Base-by-base conservation (phyloP, 2,888 invertebrate genomes). In the Ectemnius cavifrons region DNA sequence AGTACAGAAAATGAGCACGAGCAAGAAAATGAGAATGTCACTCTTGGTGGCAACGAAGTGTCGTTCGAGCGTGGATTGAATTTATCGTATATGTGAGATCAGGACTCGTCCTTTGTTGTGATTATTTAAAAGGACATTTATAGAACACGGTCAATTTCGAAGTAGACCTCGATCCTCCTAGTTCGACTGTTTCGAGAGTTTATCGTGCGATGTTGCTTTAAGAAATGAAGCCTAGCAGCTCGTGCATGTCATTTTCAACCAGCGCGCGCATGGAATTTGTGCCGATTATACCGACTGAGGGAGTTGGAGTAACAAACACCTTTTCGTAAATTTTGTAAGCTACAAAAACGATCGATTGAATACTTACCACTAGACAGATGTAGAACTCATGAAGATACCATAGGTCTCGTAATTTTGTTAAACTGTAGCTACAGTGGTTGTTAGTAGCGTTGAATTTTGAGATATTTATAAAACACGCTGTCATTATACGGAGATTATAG, bases 1-100 rank as follows among this genome's bases (percentile, higher is more conserved):
- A 89, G 75, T 85, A 89, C 75, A 82, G 90, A 80, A 83, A 91
- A 79, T 85, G 90, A 60, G 76, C 37, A 4, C 11, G 37, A 11
- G 11, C 5, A 37, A 82, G 90, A 80, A 83, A 91, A 79, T 85
- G 90, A 61, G 76, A 92, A 86, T 82, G 81, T 89, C 49, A 88
- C 78, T 71, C 79, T 89, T 58, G 89, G 87, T 46, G 77, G 84
- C 45, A 85, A 90, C 63, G 91, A 91, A 86, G 89, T 90, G 37
- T 85, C 87, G 23, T 91, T 88, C 61, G 91, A 91, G 78, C 88
- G 88, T 23, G 89, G 89, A 56, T 86, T 91, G 75, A 86, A 85
- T 77, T 73, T 89, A 67, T 88, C 89, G 56, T 89, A 91, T 57
- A 85, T 91, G 80, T 91, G 86, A 90, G 83, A 74, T 46, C 75